Evolutionary conservation across 2,888 invertebrate genomes (phyloP), one percentile per base, ranked within the genome.

Genomic region (Argyresthia goedartella): DNA sequence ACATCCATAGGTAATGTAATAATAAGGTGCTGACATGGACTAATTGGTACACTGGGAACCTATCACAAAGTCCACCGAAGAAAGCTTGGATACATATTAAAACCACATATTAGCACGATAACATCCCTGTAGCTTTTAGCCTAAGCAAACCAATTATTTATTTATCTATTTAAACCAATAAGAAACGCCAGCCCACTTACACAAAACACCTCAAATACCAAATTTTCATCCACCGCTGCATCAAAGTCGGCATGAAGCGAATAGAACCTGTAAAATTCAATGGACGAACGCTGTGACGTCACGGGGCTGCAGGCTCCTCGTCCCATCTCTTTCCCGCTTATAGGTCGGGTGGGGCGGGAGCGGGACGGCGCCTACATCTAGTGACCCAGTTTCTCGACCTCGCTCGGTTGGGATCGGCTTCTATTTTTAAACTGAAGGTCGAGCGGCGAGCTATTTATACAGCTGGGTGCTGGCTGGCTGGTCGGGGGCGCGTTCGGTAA

Each of bases 341-440:
- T 50, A 65, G 15, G 44, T 51, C 39, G 43, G 42, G 50, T 52
- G 41, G 52, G 45, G 67, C 50, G 63, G 45, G 73, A 80, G 59
- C 55, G 73, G 63, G 80, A 78, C 57, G 58, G 67, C 52, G 49
- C 25, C 10, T 43, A 56, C 62, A 52, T 65, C 66, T 62, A 67
- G 66, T 85, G 86, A 85, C 85, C 85, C 66, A 86, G 79, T 84
- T 86, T 79, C 66, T 72, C 74, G 80, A 85, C 82, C 85, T 80
- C 84, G 76, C 67, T 73, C 69, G 73, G 76, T 71, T 70, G 80
- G 79, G 84, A 78, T 76, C 75, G 76, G n/a, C 16, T 69, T 85
- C 86, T 86, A 86, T 86, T 85, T 86, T 81, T 84, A 82, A 78
- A 70, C 79, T 82, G 84, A 86, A 86, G 86, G 86, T 86, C 86